A percentile compares a stretch with the other conserved stretches of the same genome.
phyloP scores from a whole-genome alignment of 2,888 invertebrate species.

The Microctonus aethiopoides region DNA sequence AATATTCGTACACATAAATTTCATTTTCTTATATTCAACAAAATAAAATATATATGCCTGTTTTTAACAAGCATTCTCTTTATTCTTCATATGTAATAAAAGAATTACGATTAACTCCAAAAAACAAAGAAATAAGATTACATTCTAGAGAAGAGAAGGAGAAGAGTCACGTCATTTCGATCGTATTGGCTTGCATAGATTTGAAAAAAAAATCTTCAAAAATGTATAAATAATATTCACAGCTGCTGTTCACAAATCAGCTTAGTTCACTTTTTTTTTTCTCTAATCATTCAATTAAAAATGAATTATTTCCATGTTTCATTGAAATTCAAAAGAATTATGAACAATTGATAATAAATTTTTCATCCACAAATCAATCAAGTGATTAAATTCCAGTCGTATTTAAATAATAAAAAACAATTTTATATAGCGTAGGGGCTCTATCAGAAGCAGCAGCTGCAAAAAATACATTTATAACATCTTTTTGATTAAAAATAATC shows the following conservation, averaged over 20 bases:
- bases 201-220: background rate
- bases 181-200: background rate
- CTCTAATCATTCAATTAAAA: background rate
- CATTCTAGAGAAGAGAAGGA: too few relatives aligned
- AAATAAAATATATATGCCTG: slow-evolving; percentile 1
- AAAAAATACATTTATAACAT: slow-evolving; percentile 45
- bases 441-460: slow-evolving; percentile 56
- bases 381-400: slow-evolving; percentile 3
- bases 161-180: background rate
- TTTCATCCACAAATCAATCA: background rate
- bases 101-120: slow-evolving; percentile 2
- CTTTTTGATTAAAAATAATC: background rate
- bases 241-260: background rate
- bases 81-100: background rate
- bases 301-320: background rate
- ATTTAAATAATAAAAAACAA: slow-evolving; percentile 23
- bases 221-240: background rate
- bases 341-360: background rate
- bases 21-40: background rate
- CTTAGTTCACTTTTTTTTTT: background rate
- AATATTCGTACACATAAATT: background rate
- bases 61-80: slow-evolving; percentile 25
- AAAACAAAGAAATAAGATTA: too few relatives aligned
- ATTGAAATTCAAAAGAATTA: too few relatives aligned
- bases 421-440: slow-evolving; percentile 52